A percentile compares a stretch with the other conserved stretches of the same genome.
phyloP scores from a whole-genome alignment of 1,140 invertebrate species.

The Acyrthosiphon pisum region DNA sequence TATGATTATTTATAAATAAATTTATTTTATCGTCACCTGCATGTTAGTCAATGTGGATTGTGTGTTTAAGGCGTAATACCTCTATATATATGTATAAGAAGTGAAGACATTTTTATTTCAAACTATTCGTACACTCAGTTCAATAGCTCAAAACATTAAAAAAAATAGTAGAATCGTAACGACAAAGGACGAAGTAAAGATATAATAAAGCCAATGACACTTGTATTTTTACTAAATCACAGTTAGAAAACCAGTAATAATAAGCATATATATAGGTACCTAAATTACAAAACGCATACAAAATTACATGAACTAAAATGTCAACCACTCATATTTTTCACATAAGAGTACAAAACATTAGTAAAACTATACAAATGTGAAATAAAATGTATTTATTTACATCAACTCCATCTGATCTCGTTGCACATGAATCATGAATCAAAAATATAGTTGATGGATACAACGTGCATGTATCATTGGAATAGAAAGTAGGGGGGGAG shows the following conservation, averaged over 20 bases:
- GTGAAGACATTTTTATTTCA: neutral
- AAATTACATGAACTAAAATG: neutral
- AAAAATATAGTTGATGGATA: neutral
- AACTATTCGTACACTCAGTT: neutral
- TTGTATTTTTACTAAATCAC: neutral
- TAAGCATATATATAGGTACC: too few relatives aligned
- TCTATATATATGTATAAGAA: neutral
- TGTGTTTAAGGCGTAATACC: neutral
- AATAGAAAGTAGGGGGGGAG: neutral
- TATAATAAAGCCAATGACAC: neutral
- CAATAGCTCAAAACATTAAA: neutral
- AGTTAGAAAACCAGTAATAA: too few relatives aligned
- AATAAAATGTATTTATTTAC: neutral
- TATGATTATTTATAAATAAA: neutral
- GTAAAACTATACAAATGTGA: too few relatives aligned
- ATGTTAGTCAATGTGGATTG: too few relatives aligned
- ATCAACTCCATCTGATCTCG: neutral
- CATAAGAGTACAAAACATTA: too few relatives aligned
- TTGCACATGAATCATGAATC: neutral
- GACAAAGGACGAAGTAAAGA: neutral
- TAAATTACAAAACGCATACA: neutral
- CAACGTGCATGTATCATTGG: neutral
- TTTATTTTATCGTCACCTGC: too few relatives aligned
- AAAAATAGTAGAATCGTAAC: neutral
- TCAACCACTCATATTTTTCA: neutral